Conservation (phyloP, 2,888 invertebrate genomes). For the Emmelina monodactyla region DNA sequence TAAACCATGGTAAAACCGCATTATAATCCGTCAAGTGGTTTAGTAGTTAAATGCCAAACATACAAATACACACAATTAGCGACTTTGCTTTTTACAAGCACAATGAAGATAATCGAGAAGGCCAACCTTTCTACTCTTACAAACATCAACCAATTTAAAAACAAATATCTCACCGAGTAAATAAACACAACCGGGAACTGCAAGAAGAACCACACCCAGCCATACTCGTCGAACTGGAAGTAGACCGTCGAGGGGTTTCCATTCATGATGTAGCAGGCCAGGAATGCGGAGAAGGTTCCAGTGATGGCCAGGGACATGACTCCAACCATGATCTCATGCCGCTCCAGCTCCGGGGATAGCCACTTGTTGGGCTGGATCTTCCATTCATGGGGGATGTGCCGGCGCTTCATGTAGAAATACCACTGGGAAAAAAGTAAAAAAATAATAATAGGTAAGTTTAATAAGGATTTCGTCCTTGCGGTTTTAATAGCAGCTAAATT, state of each 20-base stretch:
- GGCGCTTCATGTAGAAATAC: slow-evolving; percentile 73
- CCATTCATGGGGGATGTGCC: slow-evolving; percentile 71
- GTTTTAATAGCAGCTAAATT: no score
- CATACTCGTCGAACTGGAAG: slow-evolving; percentile 68
- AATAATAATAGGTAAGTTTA: no score
- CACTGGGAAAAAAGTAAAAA: slow-evolving; percentile 51
- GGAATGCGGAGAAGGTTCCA: slow-evolving; percentile 63
- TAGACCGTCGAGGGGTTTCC: slow-evolving; percentile 73
- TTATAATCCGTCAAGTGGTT: no score
- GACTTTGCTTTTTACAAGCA: no score
- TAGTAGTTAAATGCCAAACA: no score
- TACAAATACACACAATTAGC: no score
- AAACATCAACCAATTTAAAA: slow-evolving; percentile 1
- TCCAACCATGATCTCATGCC: slow-evolving; percentile 73
- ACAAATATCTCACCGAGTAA: slow-evolving; percentile 56
- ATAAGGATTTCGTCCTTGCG: no score
- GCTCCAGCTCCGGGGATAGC: slow-evolving; percentile 71
- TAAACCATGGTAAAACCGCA: no score
- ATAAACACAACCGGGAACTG: slow-evolving; percentile 72
- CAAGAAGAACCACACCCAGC: slow-evolving; percentile 71
- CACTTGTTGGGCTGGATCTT: slow-evolving; percentile 77
- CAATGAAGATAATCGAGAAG: no score
- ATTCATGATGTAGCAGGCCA: slow-evolving; percentile 73
- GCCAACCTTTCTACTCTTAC: no score
- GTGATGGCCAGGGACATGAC: slow-evolving; percentile 63